Evolutionary conservation across 2,797 vertebrate species (phyloP), one percentile per base, ranked within the genome.

Genomic region (Danio albolineatus): DNA sequence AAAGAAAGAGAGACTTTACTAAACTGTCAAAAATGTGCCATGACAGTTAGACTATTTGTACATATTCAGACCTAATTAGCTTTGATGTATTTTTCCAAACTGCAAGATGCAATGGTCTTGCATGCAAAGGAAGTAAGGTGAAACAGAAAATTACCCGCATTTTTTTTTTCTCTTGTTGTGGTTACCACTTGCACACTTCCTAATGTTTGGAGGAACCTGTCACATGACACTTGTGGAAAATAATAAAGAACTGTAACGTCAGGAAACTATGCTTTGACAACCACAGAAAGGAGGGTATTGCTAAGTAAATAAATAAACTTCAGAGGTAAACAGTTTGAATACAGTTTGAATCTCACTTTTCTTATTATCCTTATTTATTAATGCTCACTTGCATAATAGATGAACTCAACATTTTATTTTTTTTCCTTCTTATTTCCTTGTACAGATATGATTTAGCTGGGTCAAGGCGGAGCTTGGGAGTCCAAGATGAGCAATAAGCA

Each of bases 401-500:
- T 28, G 21, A n/a, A 77, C 19, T 60, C 2, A 51, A 57, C 10
- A 38, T 21, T 2, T 76, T 4, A 57, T 48, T 28, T 19, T 64
- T 10, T 53, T 43, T 64, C 6, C 10, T n/a, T 78, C 4, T 67
- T 19, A 4, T 59, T 71, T 84, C 13, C 46, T 82, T 62, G 74
- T 51, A 16, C 44, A 95, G 93, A 85, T 89, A 61, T 82, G 76
- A 77, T 86, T 84, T 59, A 67, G 61, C 38, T 70, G 54, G 53
- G 56, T 41, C 43, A 49, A 59, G 6, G 54, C 56, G 53, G 38
- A 44, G 38, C 39, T 6, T 12, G 14, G 28, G 39, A 88, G 79
- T 60, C 36, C 16, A 83, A 85, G 84, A 98, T 96, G 96, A 95
- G 92, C 38, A 94, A 91, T 12, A 94, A 95, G 78, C 88, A 89